Percentiles rank a stretch among this genome's conserved stretches.
Conservation (phyloP, 2,888 invertebrate genomes). For the Phorcus lineatus region DNA sequence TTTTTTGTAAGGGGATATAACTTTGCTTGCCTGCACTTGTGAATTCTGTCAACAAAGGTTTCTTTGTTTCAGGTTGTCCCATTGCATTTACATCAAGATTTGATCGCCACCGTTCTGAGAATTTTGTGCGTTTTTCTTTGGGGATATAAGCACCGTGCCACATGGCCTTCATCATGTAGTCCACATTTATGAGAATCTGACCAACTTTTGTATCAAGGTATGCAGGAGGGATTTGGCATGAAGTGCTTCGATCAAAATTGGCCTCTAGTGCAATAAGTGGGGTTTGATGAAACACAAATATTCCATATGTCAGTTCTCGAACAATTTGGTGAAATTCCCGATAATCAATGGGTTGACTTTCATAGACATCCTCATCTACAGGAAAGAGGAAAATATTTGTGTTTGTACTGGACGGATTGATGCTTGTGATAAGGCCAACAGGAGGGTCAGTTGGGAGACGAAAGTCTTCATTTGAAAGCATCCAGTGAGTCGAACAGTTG, state of each 20-base stretch:
- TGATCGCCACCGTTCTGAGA: constrained; percentile 73
- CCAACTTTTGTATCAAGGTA: constrained; percentile 73
- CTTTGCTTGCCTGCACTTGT: constrained; percentile 65
- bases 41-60: constrained; percentile 72
- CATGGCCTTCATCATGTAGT: constrained; percentile 75
- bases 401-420: constrained; percentile 61
- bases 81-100: constrained; percentile 71
- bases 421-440: constrained; percentile 67
- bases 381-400: constrained; percentile 62
- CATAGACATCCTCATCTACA: constrained; percentile 50
- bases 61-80: constrained; percentile 73
- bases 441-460: constrained; percentile 72
- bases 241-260: constrained; percentile 73
- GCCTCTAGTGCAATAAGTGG: constrained; percentile 73
- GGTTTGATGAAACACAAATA: constrained; percentile 74
- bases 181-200: constrained; percentile 73
- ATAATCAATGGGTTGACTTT: constrained; percentile 60
- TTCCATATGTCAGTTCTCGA: constrained; percentile 73
- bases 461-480: constrained; percentile 72
- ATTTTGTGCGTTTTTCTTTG: constrained; percentile 74
- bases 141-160: constrained; percentile 76
- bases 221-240: constrained; percentile 73
- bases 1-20: too few species aligned
- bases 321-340: constrained; percentile 74
- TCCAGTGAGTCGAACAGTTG: constrained; percentile 68